Evolutionary conservation across 1,140 invertebrate genomes (phyloP), one percentile per base, ranked within the genome.

Genomic region (Penaeus japonicus): DNA sequence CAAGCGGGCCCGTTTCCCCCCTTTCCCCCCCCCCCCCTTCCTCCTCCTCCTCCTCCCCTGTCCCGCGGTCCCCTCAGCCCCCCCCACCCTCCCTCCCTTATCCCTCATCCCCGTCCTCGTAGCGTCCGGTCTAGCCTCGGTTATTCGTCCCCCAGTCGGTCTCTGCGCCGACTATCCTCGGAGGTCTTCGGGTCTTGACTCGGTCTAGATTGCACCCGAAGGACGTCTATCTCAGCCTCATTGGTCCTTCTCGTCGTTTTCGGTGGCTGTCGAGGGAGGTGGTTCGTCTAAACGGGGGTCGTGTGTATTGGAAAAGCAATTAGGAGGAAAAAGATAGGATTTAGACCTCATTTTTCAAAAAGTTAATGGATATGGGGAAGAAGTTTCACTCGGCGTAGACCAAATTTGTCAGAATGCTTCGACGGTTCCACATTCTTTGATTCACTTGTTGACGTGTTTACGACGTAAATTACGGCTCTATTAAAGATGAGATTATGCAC

Each of bases 271-370:
- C 10, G 47, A 7, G 17, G 57, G 5, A 39, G 17, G 24, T 10
- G 5, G 85, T 39, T 20, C 86, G 65, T 15, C 35, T 2, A 83
- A 88, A 47, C 80, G 80, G 81, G 86, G 86, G 27, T 39, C 65
- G 86, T 84, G 86, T 84, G 86, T 88, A 88, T 88, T 88, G 86
- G 86, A 88, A 88, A 88, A 88, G 86, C 86, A 88, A 88, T 88
- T 88, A 88, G 86, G 86, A 57, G 83, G 86, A 88, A 88, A 88
- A 88, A 88, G 86, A 88, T 88, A 83, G 86, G 86, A 88, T 88
- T 88, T 88, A 88, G 80, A 83, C 86, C 70, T 88, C 86, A 88
- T 88, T 88, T 88, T 88, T 88, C 86, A 88, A 88, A 88, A 88
- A 88, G 79, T 88, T 88, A 88, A 88, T 88, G 86, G 86, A 88